phyloP scores from a whole-genome alignment of 2,113 vertebrate species.

The Procavia capensis region DNA sequence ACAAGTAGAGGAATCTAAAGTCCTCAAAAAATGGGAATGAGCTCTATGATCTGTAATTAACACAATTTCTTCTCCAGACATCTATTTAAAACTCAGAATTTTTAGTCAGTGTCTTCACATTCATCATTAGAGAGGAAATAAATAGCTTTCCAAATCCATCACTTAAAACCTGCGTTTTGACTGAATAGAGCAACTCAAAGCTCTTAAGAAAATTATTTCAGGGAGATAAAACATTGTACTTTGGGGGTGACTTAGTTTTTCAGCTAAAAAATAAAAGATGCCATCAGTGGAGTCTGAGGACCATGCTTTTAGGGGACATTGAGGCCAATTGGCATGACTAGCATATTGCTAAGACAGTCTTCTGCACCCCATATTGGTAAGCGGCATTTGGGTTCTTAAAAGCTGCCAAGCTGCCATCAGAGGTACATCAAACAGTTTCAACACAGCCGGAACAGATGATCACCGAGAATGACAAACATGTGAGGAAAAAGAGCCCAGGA shows the following conservation, averaged over 20 bases:
- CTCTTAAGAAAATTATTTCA: slow-evolving; percentile 65
- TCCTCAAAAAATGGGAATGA: background rate
- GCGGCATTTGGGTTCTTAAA: too few relatives aligned
- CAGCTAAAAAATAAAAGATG: background rate
- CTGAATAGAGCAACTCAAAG: background rate
- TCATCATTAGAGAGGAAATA: background rate
- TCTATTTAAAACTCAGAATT: slow-evolving; percentile 29
- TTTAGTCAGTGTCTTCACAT: slow-evolving; percentile 3
- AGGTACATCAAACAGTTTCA: too few relatives aligned
- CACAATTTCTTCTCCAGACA: background rate
- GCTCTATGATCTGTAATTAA: background rate
- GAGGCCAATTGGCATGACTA: too few relatives aligned
- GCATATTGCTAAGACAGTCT: too few relatives aligned
- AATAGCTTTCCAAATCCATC: slow-evolving; percentile 45
- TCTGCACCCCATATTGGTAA: too few relatives aligned
- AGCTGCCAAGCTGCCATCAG: too few relatives aligned
- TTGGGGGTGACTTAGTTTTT: background rate
- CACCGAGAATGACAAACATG: too few relatives aligned
- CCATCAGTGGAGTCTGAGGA: too few relatives aligned
- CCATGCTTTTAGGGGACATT: too few relatives aligned
- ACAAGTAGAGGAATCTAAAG: background rate
- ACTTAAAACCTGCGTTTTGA: slow-evolving; percentile 50
- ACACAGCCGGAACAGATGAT: too few relatives aligned
- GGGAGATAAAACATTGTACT: background rate
- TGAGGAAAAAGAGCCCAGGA: too few relatives aligned